Base-by-base conservation (phyloP, 2,888 invertebrate species). In the Nomada hirtipes region DNA sequence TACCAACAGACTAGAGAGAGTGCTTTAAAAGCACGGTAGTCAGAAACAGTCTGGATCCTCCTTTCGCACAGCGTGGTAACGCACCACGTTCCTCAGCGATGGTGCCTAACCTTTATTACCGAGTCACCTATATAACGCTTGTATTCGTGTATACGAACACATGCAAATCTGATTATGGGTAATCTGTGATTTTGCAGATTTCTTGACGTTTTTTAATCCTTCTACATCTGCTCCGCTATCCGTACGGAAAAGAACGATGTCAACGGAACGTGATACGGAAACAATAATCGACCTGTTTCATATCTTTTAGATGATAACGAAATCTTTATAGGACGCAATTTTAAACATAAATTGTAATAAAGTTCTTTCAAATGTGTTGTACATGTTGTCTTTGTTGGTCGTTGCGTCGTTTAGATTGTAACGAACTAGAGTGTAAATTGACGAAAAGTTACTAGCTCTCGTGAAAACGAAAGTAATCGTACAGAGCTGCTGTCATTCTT, bases 41-140 rank as follows among this genome's bases (percentile, higher is more conserved):
- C 53, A 18, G 23, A 75, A 73, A 74, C 69, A 64, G 52, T 82
- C 81, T 69, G 79, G 65, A 79, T 55, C 70, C 68, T 71, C 52
- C 73, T 76, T 87, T 65, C 42, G 53, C 57, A 76, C 82, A 67
- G 52, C 79, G 79, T 80, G 83, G 68, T 79, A 75, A 74, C 69
- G 20, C 77, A 85, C 87, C 87, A 87, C 87, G 87, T 87, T 87
- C 82, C 59, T 76, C 63, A 11, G 70, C 79, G 80, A 86, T 86
- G 80, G 79, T 63, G 74, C 82, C 82, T 87, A 87, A 87, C 87
- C 87, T 87, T 87, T 79, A 80, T 82, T 84, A 84, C 76, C 70
- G 29, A 68, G 69, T 76, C 71, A 79, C 63, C 73, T 81, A 76
- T 76, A 75, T 84, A 73, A 70, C 71, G 42, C 23, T 50, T 26